A percentile compares a stretch with the other conserved stretches of the same genome.
phyloP scores from a whole-genome alignment of 2,888 invertebrate species.

The Himalopsyche japonica region DNA sequence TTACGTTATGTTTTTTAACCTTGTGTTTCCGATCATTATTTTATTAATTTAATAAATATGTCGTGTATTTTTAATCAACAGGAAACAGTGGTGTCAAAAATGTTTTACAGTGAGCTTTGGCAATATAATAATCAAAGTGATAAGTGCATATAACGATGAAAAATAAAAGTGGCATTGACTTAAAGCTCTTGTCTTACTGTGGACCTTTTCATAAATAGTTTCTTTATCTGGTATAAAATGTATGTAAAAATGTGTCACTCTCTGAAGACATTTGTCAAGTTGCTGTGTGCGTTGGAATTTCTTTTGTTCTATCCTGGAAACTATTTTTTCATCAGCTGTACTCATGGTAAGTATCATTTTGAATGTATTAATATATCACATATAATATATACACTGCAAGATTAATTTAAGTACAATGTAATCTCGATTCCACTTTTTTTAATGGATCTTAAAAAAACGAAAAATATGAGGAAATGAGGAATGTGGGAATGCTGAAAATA shows the following conservation, averaged over 20 bases:
- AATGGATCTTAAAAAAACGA: no score
- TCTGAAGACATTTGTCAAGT: constrained; percentile 11
- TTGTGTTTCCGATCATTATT: no score
- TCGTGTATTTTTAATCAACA: no score
- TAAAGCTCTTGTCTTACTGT: background rate
- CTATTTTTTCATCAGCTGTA: constrained; percentile 10
- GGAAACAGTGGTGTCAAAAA: no score
- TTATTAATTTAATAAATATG: no score
- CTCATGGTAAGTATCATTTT: constrained; percentile 14
- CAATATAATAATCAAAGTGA: background rate
- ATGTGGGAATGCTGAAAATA: no score
- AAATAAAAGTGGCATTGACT: background rate
- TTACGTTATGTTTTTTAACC: no score
- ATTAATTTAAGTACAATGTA: background rate
- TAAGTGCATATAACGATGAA: background rate
- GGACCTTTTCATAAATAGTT: background rate
- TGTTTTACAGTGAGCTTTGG: no score
- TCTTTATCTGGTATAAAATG: background rate
- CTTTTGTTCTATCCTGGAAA: constrained; percentile 18
- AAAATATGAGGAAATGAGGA: no score
- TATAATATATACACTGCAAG: no score
- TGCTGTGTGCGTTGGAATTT: constrained; percentile 15
- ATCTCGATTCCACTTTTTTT: no score
- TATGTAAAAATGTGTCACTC: background rate
- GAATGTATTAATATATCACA: no score